Percentiles rank a stretch among this genome's conserved stretches.
Conservation (phyloP, 1,140 invertebrate genomes). For the Helicoverpa zea region DNA sequence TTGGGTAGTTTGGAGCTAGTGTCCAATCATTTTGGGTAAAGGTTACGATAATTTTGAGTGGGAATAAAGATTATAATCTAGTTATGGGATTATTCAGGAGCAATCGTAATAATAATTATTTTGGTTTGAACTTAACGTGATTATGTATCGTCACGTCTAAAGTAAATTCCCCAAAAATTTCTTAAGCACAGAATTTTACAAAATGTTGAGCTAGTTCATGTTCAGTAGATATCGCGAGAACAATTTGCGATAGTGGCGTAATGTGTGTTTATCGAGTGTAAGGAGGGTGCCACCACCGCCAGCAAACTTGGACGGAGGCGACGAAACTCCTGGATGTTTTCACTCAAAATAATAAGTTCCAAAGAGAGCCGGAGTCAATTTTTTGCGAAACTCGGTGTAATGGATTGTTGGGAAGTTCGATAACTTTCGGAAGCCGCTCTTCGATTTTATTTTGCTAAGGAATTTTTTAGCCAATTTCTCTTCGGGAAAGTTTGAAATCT, state of each 20-base stretch:
- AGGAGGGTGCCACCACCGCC: constrained; percentile 54
- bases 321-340: constrained; percentile 83
- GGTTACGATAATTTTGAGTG: constrained; percentile 7
- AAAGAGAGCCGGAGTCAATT: constrained; percentile 74
- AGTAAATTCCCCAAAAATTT: neutral
- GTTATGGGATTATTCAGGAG: neutral
- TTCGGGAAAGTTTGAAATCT: constrained; percentile 80
- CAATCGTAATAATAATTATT: neutral
- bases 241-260: constrained; percentile 42
- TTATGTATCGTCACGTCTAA: too few species aligned
- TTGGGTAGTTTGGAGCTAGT: neutral
- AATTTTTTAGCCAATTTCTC: constrained; percentile 86
- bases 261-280: constrained; percentile 49
- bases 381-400: constrained; percentile 85
- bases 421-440: constrained; percentile 86
- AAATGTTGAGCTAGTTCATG: neutral
- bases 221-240: neutral
- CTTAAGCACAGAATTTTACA: neutral
- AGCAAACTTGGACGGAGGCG: constrained; percentile 68
- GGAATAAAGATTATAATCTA: neutral
- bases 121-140: neutral
- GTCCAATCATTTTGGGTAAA: neutral
- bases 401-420: constrained; percentile 86
- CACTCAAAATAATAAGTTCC: constrained; percentile 86
- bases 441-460: constrained; percentile 84